Evolutionary conservation across 2,888 invertebrate genomes (phyloP).

Genomic region (Dorcus parallelipipedus): DNA sequence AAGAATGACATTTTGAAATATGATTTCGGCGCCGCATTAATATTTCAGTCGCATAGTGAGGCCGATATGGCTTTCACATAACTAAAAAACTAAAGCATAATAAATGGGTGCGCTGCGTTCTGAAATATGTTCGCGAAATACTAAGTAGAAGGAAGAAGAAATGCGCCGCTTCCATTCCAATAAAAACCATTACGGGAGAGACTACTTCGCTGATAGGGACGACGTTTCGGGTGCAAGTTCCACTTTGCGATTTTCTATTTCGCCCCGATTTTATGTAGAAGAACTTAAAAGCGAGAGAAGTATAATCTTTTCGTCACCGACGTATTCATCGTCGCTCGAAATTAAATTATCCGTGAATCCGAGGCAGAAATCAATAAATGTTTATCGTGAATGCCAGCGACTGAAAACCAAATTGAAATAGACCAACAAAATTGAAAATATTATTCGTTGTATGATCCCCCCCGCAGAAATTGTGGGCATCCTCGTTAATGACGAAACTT

Average conservation of each 20-base stretch:
- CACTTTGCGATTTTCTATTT: background rate
- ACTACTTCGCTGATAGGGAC: background rate
- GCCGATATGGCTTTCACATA: conserved; percentile 26
- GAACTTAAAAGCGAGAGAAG: no score
- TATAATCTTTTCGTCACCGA: no score
- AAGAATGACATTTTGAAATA: conserved; percentile 37
- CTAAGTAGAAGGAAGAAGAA: conserved; percentile 14
- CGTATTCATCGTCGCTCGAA: no score
- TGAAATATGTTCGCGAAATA: conserved; percentile 25
- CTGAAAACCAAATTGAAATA: no score
- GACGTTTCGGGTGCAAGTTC: background rate
- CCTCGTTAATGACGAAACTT: no score
- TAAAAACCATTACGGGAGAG: conserved; percentile 1
- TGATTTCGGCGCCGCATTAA: conserved; percentile 36
- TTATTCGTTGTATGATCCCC: no score
- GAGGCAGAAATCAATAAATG: no score
- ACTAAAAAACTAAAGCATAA: conserved; percentile 34
- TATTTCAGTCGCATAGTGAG: conserved; percentile 35
- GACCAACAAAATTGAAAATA: no score
- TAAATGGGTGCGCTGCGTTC: conserved; percentile 28
- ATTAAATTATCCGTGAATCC: no score
- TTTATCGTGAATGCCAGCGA: no score
- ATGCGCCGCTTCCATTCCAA: background rate
- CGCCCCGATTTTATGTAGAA: no score
- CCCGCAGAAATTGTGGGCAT: no score